A percentile compares a stretch with the other conserved stretches of the same genome.
Conservation (phyloP, 2,113 vertebrate species). For the Rhipidura dahli region DNA sequence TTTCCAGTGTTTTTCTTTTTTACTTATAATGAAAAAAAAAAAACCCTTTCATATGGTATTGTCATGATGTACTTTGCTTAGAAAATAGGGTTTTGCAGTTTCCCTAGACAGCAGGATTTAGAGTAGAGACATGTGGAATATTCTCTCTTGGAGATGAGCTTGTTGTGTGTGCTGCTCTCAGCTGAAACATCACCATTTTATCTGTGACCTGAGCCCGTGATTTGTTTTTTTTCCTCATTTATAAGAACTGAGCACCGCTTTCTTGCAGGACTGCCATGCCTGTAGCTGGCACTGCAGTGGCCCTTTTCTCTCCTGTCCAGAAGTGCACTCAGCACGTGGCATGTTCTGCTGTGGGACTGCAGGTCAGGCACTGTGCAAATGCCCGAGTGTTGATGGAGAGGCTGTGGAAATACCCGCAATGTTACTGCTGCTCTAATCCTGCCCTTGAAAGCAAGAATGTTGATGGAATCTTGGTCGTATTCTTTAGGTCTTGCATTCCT, state of each 20-base stretch:
- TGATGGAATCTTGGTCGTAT: not conserved
- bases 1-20: not conserved
- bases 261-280: not conserved
- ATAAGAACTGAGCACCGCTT: not conserved
- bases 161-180: not conserved
- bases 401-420: not conserved
- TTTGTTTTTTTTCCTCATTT: not conserved
- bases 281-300: not conserved
- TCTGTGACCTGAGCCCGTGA: not conserved
- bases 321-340: not conserved
- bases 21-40: not conserved
- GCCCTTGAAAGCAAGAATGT: slow-evolving; percentile 35
- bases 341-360: not conserved
- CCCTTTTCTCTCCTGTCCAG: not conserved
- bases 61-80: not conserved
- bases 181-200: not conserved
- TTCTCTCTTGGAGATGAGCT: not conserved
- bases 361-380: not conserved
- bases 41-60: not conserved
- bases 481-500: slow-evolving; percentile 55
- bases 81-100: not conserved
- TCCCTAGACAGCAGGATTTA: not conserved
- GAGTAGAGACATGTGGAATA: not conserved
- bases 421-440: not conserved
- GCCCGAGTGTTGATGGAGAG: not conserved